phyloP scores from a whole-genome alignment of 2,888 invertebrate genomes.

The Pomacea canaliculata region DNA sequence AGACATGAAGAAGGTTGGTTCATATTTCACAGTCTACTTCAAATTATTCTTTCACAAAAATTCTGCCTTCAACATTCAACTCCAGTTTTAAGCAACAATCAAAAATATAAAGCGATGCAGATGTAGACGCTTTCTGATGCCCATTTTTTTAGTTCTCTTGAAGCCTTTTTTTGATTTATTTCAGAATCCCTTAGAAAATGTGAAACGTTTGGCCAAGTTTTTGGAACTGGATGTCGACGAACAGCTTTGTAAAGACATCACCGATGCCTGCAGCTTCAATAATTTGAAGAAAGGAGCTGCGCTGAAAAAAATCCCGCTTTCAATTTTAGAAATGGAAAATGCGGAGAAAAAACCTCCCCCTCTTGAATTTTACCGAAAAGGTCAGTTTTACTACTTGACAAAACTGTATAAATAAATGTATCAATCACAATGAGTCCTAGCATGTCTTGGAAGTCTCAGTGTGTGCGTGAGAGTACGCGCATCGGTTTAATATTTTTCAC shows the following conservation, averaged over 20 bases:
- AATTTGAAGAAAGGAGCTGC: neutral
- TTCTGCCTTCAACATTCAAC: too few relatives aligned
- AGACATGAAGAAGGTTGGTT: neutral
- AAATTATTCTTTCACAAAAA: too few relatives aligned
- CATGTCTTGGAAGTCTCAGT: neutral
- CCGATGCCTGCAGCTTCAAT: neutral
- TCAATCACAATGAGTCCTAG: neutral
- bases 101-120: too few relatives aligned
- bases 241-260: neutral
- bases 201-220: neutral
- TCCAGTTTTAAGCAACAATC: too few relatives aligned
- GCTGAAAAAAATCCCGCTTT: neutral
- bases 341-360: neutral
- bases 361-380: too few relatives aligned
- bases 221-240: neutral
- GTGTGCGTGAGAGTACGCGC: neutral
- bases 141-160: too few relatives aligned
- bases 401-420: too few relatives aligned
- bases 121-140: too few relatives aligned
- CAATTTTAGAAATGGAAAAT: neutral
- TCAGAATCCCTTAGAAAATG: neutral
- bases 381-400: too few relatives aligned
- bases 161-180: neutral
- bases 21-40: too few relatives aligned
- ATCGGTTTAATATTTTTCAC: too few relatives aligned